These are phyloP conservation scores for Parasteatoda tepidariorum DNA, from an alignment of 1,140 invertebrate genomes.

Conservation along the genomic window DNA sequence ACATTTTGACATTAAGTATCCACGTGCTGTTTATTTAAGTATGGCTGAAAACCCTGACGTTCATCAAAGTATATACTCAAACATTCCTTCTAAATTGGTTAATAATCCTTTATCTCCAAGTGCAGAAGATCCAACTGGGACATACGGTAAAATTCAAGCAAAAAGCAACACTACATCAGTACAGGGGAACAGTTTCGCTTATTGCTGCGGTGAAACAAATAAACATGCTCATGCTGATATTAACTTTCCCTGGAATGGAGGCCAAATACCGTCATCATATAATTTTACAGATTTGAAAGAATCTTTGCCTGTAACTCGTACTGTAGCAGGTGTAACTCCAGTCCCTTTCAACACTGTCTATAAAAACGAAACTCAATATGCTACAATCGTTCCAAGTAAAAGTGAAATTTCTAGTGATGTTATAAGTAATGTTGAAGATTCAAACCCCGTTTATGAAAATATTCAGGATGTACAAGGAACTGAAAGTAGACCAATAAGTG, in stretches of 20 bases:
- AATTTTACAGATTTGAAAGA: not conserved
- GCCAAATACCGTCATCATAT: not conserved
- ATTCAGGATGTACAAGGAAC: constrained; percentile 7
- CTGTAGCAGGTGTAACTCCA: not conserved
- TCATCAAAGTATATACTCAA: constrained; percentile 31
- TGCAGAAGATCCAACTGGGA: constrained; percentile 9
- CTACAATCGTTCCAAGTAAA: too few relatives aligned
- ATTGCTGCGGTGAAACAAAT: constrained; percentile 45
- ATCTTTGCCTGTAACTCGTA: not conserved
- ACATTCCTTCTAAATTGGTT: constrained; percentile 28
- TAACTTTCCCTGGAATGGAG: constrained; percentile 36
- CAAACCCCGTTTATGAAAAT: constrained; percentile 48
- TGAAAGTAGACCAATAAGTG: constrained; percentile 4
- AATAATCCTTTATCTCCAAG: not conserved
- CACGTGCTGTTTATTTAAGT: not conserved
- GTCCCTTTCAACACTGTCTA: not conserved
- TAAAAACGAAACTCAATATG: not conserved
- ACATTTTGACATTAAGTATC: too few relatives aligned
- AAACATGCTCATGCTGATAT: constrained; percentile 41
- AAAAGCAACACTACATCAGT: not conserved
- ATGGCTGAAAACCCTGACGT: constrained; percentile 44
- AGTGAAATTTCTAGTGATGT: too few relatives aligned
- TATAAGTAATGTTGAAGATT: not conserved
- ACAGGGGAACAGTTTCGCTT: constrained; percentile 41
- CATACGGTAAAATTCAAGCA: constrained; percentile 38